Evolutionary conservation across 1,140 invertebrate species (phyloP).

Genomic region (Bombus huntii): DNA sequence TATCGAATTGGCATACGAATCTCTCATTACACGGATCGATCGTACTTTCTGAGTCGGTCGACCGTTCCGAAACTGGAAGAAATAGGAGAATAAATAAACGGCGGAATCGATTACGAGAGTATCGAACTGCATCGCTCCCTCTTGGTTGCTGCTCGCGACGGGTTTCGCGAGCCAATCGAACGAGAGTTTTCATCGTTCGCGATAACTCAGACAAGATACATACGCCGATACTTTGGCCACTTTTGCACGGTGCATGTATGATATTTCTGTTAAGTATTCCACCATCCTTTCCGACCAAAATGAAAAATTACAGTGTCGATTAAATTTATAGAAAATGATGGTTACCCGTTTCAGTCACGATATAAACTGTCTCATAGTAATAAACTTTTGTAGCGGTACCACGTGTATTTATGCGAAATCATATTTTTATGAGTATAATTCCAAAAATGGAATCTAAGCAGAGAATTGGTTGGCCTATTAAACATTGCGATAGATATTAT

Average conservation of each 20-base stretch:
- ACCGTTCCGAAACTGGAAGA: conserved; percentile 21
- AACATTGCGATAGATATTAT: no score
- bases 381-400: no score
- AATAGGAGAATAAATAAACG: conserved; percentile 40
- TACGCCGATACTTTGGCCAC: not conserved
- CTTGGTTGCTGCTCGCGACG: not conserved
- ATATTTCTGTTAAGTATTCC: not conserved
- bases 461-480: no score
- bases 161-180: conserved; percentile 10
- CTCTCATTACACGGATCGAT: conserved; percentile 30
- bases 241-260: not conserved
- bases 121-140: not conserved
- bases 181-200: conserved; percentile 10
- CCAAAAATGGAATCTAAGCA: no score
- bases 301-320: not conserved
- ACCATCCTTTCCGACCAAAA: not conserved
- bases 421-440: no score
- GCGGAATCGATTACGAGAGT: not conserved
- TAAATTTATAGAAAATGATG: not conserved
- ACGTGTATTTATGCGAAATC: no score
- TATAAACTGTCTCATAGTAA: no score
- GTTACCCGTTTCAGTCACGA: no score
- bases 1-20: conserved; percentile 42
- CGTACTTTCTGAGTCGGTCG: not conserved
- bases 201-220: conserved; percentile 14